phyloP scores from a whole-genome alignment of 2,113 vertebrate species.

The Oncorhynchus masou region DNA sequence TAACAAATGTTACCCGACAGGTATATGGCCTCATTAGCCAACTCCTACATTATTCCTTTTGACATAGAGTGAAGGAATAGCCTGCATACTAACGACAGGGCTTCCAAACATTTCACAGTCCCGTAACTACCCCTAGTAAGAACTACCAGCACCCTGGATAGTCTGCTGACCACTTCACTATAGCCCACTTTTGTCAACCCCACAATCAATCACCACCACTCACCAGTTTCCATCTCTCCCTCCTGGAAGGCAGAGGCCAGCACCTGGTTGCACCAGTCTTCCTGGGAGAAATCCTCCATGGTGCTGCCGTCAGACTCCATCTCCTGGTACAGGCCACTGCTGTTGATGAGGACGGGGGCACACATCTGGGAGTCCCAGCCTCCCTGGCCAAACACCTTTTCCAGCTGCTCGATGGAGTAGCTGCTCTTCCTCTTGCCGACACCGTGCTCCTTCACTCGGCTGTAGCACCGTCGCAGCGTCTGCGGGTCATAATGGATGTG shows the following conservation, averaged over 20 bases:
- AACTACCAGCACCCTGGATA: no score
- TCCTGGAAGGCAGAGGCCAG: slow-evolving; percentile 91
- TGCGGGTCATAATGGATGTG: slow-evolving; percentile 45
- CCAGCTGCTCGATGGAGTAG: slow-evolving; percentile 98
- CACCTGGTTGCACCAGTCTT: slow-evolving; percentile 97
- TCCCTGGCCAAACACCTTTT: slow-evolving; percentile 97
- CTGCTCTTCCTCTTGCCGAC: slow-evolving; percentile 98
- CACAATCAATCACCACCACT: slow-evolving; percentile 17
- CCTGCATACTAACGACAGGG: no score
- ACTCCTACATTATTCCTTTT: no score
- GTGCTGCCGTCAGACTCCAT: slow-evolving; percentile 97
- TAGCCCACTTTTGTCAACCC: background rate
- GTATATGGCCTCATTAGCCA: background rate
- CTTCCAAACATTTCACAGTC: no score
- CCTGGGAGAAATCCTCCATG: slow-evolving; percentile 95
- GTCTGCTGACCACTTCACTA: background rate
- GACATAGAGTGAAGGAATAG: no score
- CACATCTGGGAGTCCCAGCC: slow-evolving; percentile 98
- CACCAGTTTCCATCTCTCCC: slow-evolving; percentile 91
- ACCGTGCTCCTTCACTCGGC: slow-evolving; percentile 97
- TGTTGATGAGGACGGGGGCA: slow-evolving; percentile 97
- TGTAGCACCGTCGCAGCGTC: slow-evolving; percentile 97
- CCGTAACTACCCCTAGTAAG: no score
- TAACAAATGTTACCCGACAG: background rate
- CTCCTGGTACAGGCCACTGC: slow-evolving; percentile 97